Evolutionary conservation across 2,888 invertebrate genomes (phyloP).

Genomic region (Andrena marginata): DNA sequence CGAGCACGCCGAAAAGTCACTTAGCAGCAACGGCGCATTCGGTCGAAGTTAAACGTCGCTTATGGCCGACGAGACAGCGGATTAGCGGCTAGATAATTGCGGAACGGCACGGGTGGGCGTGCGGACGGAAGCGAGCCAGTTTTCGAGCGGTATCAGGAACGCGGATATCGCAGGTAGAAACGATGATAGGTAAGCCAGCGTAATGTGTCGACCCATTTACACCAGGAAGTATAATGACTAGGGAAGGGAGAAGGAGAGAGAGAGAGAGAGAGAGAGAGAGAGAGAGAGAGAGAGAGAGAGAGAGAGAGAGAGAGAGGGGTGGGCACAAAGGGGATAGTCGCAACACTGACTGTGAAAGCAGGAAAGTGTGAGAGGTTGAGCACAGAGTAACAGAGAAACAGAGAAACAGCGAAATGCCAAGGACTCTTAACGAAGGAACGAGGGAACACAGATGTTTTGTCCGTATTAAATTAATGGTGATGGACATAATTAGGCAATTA

Average conservation of each 20-base stretch:
- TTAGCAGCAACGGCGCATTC: slow-evolving; percentile 41
- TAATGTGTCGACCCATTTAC: slow-evolving; percentile 76
- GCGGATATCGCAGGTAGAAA: slow-evolving; percentile 61
- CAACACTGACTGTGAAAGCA: slow-evolving; percentile 3
- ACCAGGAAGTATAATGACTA: slow-evolving; percentile 75
- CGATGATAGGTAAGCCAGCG: slow-evolving; percentile 74
- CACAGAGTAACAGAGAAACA: not conserved
- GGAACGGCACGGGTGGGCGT: slow-evolving; percentile 43
- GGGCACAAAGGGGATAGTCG: slow-evolving; percentile 4
- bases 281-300: not conserved
- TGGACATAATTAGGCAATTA: no score
- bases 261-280: not conserved
- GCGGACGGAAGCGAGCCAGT: slow-evolving; percentile 52
- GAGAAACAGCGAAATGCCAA: not conserved
- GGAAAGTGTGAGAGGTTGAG: not conserved
- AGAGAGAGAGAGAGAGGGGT: not conserved
- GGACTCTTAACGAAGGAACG: not conserved
- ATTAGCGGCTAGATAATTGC: slow-evolving; percentile 61
- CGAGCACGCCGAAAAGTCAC: slow-evolving; percentile 42
- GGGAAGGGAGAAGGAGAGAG: slow-evolving; percentile 21
- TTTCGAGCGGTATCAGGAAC: slow-evolving; percentile 68
- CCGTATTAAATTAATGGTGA: no score
- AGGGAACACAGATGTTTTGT: no score
- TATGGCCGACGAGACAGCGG: slow-evolving; percentile 48
- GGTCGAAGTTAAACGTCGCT: slow-evolving; percentile 63